Evolutionary conservation across 2,113 vertebrate species (phyloP), one percentile per base, ranked within the genome.

Genomic region (Sturnira hondurensis): DNA sequence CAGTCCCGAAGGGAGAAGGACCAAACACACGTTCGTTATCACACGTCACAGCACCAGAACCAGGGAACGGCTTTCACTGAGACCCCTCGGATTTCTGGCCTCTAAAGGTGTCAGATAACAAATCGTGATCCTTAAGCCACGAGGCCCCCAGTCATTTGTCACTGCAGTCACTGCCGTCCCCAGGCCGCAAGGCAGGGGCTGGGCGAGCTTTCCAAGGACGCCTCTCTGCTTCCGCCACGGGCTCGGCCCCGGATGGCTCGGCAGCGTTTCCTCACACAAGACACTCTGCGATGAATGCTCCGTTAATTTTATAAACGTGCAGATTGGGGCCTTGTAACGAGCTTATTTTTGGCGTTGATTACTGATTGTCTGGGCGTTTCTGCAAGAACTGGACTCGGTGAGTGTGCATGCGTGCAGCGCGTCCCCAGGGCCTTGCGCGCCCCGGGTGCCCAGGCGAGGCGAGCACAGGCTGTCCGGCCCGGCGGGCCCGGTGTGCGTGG

Each of bases 381-480:
- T 41, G 5, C 2, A 38, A 15, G 84, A n/a, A 4, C 1, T 1
- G 17, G 5, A 22, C 85, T 20, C 11, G 1, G 1, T 3, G 1
- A 14, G 1, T 0, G 19, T 2, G 19, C 6, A 15, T 45, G 14
- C 67, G 17, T 0, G 36, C 0, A 4, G 1, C 4, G 22, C 0
- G 5, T 2, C 83, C 28, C 1, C 22, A 10, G 4, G 83, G 5
- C 24, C 22, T 2, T 7, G 22, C 24, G 4, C 22, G 20, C 3
- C 12, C 12, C 1, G 31, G 41, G 19, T 6, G 7, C 12, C 45
- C 1, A 5, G 11, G 83, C 3, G 82, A 70, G 33, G 63, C 5
- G 56, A 68, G 33, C 5, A 0, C 19, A 7, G n/a, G 17, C n/a
- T 6, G 16, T 6, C 8, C n/a, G 9, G 19, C n/a, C 19, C 1